Conservation (phyloP, 2,797 vertebrate species). For the Coluber constrictor region DNA sequence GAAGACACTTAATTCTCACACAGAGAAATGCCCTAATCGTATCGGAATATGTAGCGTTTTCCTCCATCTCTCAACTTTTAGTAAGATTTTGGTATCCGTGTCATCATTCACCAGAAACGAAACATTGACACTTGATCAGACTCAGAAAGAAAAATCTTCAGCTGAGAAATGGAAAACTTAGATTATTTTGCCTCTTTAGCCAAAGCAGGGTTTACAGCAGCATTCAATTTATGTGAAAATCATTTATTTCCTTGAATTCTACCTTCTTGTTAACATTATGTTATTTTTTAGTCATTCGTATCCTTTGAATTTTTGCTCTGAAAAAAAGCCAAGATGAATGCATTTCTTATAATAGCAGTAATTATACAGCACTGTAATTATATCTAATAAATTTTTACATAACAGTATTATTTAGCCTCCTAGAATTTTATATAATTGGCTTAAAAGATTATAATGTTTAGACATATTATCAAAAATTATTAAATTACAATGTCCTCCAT, state of each 20-base stretch:
- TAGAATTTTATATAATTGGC: neutral
- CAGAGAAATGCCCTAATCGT: neutral
- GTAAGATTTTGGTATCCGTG: neutral
- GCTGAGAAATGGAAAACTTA: neutral
- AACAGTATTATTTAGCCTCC: constrained; percentile 23
- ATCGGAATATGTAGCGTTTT: neutral
- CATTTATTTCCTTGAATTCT: neutral
- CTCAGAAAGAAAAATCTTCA: neutral
- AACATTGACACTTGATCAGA: neutral
- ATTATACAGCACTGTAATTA: neutral
- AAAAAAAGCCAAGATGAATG: neutral
- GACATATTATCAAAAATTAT: neutral
- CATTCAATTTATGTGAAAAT: neutral
- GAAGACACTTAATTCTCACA: neutral
- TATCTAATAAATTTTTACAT: neutral
- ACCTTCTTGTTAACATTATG: neutral
- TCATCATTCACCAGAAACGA: neutral
- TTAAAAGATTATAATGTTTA: constrained; percentile 6
- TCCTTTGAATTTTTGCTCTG: neutral
- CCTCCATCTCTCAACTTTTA: neutral
- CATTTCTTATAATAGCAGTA: neutral
- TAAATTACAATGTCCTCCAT: neutral
- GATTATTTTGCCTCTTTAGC: neutral
- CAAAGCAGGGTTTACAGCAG: neutral
- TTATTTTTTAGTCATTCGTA: neutral